phyloP scores from a whole-genome alignment of 2,888 invertebrate genomes.

The Rhodophaea formosa region DNA sequence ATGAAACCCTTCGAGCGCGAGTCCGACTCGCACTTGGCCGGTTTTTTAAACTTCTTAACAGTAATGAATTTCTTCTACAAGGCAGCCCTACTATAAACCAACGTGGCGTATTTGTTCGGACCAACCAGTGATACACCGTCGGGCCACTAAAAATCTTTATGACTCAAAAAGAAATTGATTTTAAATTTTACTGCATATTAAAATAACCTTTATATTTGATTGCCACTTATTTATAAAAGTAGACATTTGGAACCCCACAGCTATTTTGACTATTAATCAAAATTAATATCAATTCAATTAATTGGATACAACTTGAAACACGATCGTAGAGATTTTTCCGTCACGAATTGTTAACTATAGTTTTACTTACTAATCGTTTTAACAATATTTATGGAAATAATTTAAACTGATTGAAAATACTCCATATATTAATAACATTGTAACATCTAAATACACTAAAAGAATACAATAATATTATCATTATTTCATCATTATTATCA shows the following conservation, averaged over 20 bases:
- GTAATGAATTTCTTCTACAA: background rate
- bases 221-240: constrained; percentile 56
- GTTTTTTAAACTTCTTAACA: no score
- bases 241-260: constrained; percentile 57
- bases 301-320: constrained; percentile 56
- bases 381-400: background rate
- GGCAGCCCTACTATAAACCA: constrained; percentile 1
- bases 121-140: constrained; percentile 59
- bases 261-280: constrained; percentile 58
- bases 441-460: no score
- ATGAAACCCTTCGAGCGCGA: no score
- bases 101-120: background rate
- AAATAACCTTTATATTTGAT: constrained; percentile 73
- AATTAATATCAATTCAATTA: constrained; percentile 61
- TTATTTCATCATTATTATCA: no score
- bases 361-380: constrained; percentile 6
- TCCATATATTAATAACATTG: no score
- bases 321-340: constrained; percentile 41
- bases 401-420: no score
- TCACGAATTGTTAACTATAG: constrained; percentile 38
- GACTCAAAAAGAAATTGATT: constrained; percentile 71
- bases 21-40: no score
- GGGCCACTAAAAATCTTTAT: constrained; percentile 67
- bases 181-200: constrained; percentile 77
- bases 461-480: no score